Base-by-base conservation (phyloP, 1,140 invertebrate genomes). In the Hycleus phaleratus region DNA sequence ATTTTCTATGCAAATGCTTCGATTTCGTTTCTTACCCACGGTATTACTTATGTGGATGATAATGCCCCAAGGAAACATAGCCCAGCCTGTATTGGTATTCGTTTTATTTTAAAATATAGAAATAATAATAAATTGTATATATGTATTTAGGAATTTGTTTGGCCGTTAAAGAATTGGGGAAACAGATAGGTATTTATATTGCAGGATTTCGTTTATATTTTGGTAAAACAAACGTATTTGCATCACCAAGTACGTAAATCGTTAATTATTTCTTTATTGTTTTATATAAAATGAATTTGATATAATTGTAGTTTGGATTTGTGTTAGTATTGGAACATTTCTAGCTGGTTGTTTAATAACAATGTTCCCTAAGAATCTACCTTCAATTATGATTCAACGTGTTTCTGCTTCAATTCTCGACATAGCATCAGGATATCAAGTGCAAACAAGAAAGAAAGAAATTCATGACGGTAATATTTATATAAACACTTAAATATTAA, bases 1-100 rank as follows among this genome's bases (percentile, higher is more conserved):
- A 69, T 85, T 55, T 64, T 81, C 2, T 73, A 77, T 45, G 83
- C 81, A 8, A 72, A 85, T 44, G 80, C 77, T 6, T 79, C 78
- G 11, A 74, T 84, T 42, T 76, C 81, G 0, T 86, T 84, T 61
- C 84, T 79, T 61, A 78, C 82, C 0, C 70, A 86, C 1, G 85
- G 84, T 2, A 73, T 86, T 11, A 80, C 83, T 2, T 87, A 86
- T 66, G 75, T 86, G 26, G 84, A 86, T 58, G 85, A 86, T 61
- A 85, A 61, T 46, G 44, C 47, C 1, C 43, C 46, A 9, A 38
- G n/a, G 5, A 42, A 40, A 2, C 43, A 43, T 26, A 61, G 53
- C 11, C 46, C 59, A 8, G 39, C 26, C 18, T 49, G 45, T 51
- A 50, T 63, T 26, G 54, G 54, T 59, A 51, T 12, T 18, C 18